Evolutionary conservation across 1,140 invertebrate genomes (phyloP), one percentile per base, ranked within the genome.

Genomic region (Scylla paramamosain): DNA sequence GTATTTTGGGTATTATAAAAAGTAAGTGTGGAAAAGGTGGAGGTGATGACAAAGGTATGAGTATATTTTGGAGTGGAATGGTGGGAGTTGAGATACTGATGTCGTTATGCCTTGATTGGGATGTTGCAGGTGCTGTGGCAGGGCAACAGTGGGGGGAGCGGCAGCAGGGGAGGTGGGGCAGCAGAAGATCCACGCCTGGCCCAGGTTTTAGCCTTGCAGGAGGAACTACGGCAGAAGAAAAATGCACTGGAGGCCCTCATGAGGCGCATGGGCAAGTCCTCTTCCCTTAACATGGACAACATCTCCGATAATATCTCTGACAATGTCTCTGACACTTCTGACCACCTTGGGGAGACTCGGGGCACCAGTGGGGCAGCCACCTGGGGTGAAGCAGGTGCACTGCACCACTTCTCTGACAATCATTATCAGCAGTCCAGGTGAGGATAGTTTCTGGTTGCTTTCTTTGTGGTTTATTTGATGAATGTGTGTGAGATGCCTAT

Each of bases 251-350:
- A 95, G 83, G 96, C 92, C 39, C 94, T 96, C 16, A 95, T 95
- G 94, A 95, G 92, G 84, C 94, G 95, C 86, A 96, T 96, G 95
- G 95, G 95, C 25, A 96, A 96, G 91, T 91, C 93, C 7, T 96
- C 94, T n/a, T 95, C 95, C 32, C 89, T 96, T n/a, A 95, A 92
- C 46, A 87, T 93, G 91, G 95, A 96, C 59, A 96, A 96, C 87
- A 95, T 96, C 25, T 96, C 95, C 0, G 95, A 96, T 87, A 96
- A 96, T 39, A 95, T 94, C 46, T 95, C 93, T 0, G 95, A 95
- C 39, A 94, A 94, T 45, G 32, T 94, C 0, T 92, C 91, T 25
- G 86, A 93, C 48, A 32, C 86, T 0, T 48, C 82, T 12, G 91
- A 92, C 46, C 45, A 88, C 16, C 39, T 84, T 6, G 32, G 45